Evolutionary conservation across 92 coral and sea anemone genomes (phyloP).

Genomic region (Palythoa caribaeorum): DNA sequence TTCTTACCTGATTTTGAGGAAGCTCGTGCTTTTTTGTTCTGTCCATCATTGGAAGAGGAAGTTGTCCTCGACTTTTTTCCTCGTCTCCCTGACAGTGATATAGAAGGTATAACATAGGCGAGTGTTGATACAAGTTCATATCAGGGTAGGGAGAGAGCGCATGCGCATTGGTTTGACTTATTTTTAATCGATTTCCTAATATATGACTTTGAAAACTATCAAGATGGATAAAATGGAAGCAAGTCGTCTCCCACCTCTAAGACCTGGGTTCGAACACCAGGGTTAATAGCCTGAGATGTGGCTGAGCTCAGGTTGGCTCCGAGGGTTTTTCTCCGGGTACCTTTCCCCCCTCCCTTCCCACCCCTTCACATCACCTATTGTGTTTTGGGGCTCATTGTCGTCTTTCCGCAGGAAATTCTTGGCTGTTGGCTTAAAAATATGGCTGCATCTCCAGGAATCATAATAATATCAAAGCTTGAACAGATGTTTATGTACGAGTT

Average conservation of each 20-base stretch:
- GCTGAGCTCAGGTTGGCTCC: too few relatives aligned
- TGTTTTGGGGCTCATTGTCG: too few relatives aligned
- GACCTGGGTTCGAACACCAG: not conserved
- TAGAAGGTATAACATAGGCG: not conserved
- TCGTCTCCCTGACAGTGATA: constrained; percentile 81
- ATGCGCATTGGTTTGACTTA: not conserved
- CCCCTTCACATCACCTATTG: too few relatives aligned
- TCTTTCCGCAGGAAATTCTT: too few relatives aligned
- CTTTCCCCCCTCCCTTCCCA: too few relatives aligned
- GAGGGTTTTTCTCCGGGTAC: too few relatives aligned
- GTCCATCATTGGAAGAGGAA: constrained; percentile 93
- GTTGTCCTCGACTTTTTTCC: constrained; percentile 82
- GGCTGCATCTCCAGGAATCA: too few relatives aligned
- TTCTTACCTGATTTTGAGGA: constrained; percentile 88
- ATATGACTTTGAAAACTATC: not conserved
- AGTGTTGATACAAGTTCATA: too few relatives aligned
- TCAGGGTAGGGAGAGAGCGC: not conserved
- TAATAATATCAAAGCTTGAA: too few relatives aligned
- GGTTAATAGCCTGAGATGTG: too few relatives aligned
- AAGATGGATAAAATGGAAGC: not conserved
- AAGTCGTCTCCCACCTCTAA: not conserved
- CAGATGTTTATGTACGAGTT: too few relatives aligned
- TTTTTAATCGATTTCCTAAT: not conserved
- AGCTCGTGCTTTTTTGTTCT: constrained; percentile 83
- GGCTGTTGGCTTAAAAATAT: too few relatives aligned